phyloP scores from a whole-genome alignment of 2,888 invertebrate genomes.

The Glaucopsyche alexis region DNA sequence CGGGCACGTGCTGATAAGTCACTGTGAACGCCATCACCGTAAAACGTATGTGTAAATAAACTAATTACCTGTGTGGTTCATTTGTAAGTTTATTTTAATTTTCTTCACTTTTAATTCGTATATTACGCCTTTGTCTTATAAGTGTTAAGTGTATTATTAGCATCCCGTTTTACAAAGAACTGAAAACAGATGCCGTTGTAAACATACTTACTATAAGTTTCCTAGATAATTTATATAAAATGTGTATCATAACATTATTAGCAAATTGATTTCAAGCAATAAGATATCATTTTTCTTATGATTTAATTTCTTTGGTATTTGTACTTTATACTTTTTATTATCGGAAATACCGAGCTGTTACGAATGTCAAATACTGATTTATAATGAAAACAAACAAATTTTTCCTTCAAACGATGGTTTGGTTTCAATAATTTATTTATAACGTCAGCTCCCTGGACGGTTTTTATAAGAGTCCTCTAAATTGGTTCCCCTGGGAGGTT shows the following conservation, averaged over 20 bases:
- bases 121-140: too few species aligned
- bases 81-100: too few species aligned
- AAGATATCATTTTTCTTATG: neutral
- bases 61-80: too few species aligned
- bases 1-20: slow-evolving; percentile 61
- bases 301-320: neutral
- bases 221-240: too few species aligned
- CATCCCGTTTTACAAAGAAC: too few species aligned
- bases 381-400: slow-evolving; percentile 30
- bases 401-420: slow-evolving; percentile 50
- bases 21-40: slow-evolving; percentile 54
- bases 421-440: slow-evolving; percentile 60
- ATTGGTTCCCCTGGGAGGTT: slow-evolving; percentile 70
- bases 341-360: neutral
- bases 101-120: too few species aligned
- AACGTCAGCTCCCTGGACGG: slow-evolving; percentile 39
- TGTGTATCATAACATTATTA: neutral
- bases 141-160: too few species aligned
- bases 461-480: slow-evolving; percentile 57
- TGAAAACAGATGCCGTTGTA: too few species aligned
- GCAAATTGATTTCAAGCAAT: neutral
- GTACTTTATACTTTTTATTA: neutral
- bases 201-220: too few species aligned
- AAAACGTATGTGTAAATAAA: slow-evolving; percentile 37
- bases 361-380: slow-evolving; percentile 15